Base-by-base conservation (phyloP, 2,797 vertebrate genomes). In the Crenuchus spilurus region DNA sequence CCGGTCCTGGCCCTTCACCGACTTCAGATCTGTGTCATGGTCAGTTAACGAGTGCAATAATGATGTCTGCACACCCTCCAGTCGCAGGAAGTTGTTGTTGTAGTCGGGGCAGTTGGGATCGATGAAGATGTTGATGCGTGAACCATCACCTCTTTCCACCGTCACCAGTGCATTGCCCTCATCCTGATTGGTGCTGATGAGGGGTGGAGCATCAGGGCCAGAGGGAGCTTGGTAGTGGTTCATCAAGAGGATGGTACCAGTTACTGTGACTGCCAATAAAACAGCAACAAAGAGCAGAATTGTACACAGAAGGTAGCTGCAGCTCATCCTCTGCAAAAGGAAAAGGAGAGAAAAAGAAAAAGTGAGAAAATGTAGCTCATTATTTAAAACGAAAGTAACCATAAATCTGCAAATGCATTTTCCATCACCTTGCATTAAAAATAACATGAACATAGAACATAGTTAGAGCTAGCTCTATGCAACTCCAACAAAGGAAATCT, bases 41-140 rank as follows among this genome's bases (percentile, higher is more conserved):
- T 91, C 87, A 0, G 88, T 88, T 83, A 98, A 64, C 0, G 87
- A 87, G 0, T 80, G 88, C 70, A 97, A 90, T 81, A 97, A 80
- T 0, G 94, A 94, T 16, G 83, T 90, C 85, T 97, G 95, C 67
- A 95, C 88, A 0, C 88, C 93, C 80, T 97, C 96, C 87, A 96
- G 84, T 11, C 90, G 93, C 30, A 93, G 77, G 8, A 97, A 89
- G 80, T 91, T 80, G 1, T 91, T 90, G 0, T 86, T 83, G 0
- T 92, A 93, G 65, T 96, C 96, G 0, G 96, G 97, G 85, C 97
- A 99, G 87, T 98, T 97, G 26, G 97, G 97, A 84, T 98, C 97
- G 0, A 99, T 96, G 90, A 97, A 96, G 90, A 99, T 96, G 90
- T 95, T 99, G 89, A 99, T 95, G 77, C 92, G 96, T 0, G 96